Conservation (phyloP, 1,140 invertebrate species). For the Brachionus asplanchnoidis region DNA sequence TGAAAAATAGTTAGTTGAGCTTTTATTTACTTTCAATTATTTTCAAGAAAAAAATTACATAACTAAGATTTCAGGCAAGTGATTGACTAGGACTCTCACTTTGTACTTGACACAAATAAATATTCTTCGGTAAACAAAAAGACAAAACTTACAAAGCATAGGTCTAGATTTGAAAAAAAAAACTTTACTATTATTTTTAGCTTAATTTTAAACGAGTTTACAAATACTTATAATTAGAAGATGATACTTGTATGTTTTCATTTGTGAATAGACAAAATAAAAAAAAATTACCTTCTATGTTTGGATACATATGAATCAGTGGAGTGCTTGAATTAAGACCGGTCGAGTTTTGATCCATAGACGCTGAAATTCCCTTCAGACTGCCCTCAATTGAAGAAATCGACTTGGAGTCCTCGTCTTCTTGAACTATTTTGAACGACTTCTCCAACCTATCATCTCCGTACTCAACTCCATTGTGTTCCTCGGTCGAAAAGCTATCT, state of each 20-base stretch:
- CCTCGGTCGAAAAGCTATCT: neutral
- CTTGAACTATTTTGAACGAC: neutral
- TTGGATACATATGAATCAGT: slow-evolving; percentile 40
- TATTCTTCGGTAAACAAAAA: neutral
- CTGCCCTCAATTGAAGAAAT: slow-evolving; percentile 41
- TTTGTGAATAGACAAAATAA: neutral
- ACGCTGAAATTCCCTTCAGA: slow-evolving; percentile 24
- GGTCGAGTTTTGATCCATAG: neutral
- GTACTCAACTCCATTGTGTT: neutral
- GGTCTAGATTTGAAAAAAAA: neutral
- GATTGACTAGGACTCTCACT: neutral
- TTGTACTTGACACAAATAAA: neutral
- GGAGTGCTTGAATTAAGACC: slow-evolving; percentile 32
- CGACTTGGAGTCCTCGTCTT: neutral
- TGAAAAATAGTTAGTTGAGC: neutral
- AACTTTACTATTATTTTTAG: neutral
- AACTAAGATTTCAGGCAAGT: neutral
- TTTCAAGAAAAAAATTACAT: neutral
- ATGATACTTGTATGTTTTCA: neutral
- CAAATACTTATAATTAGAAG: neutral
- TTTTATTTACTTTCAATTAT: slow-evolving; percentile 6
- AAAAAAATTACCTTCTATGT: slow-evolving; percentile 30
- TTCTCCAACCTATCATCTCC: neutral
- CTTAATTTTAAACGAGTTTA: neutral
- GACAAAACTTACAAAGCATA: neutral